A percentile compares a stretch with the other conserved stretches of the same genome.
Evolutionary conservation across 2,113 vertebrate species (phyloP).

Genomic region (Chloroceryle aenea): DNA sequence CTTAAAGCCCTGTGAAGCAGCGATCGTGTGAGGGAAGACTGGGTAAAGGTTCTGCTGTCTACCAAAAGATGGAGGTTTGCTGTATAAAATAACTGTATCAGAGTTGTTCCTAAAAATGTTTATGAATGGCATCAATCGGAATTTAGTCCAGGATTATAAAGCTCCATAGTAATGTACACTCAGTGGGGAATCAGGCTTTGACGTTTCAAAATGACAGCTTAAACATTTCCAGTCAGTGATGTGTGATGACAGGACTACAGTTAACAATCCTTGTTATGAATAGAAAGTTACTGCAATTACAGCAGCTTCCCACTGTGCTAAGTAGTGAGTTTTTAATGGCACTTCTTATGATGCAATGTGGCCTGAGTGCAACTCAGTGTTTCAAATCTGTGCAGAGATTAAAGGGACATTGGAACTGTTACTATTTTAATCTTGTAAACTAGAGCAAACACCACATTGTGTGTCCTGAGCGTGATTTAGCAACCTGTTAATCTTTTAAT

Average conservation of each 20-base stretch:
- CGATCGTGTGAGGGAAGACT: background rate
- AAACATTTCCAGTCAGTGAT: background rate
- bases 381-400: background rate
- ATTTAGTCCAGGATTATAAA: background rate
- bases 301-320: background rate
- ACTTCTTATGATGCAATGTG: background rate
- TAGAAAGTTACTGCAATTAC: background rate
- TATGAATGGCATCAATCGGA: background rate
- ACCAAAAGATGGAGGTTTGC: background rate
- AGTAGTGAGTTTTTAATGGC: background rate
- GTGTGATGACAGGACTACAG: background rate
- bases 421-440: slow-evolving; percentile 22
- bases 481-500: slow-evolving; percentile 46
- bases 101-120: background rate
- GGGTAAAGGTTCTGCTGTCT: background rate
- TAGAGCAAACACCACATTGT: background rate
- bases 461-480: slow-evolving; percentile 14
- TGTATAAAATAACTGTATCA: background rate
- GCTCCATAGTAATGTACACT: background rate
- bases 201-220: background rate
- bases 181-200: background rate
- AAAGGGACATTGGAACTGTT: background rate
- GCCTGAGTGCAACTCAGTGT: background rate
- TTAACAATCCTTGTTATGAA: background rate
- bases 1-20: background rate